phyloP scores from a whole-genome alignment of 2,113 vertebrate genomes.

The Gobiocypris rarus region DNA sequence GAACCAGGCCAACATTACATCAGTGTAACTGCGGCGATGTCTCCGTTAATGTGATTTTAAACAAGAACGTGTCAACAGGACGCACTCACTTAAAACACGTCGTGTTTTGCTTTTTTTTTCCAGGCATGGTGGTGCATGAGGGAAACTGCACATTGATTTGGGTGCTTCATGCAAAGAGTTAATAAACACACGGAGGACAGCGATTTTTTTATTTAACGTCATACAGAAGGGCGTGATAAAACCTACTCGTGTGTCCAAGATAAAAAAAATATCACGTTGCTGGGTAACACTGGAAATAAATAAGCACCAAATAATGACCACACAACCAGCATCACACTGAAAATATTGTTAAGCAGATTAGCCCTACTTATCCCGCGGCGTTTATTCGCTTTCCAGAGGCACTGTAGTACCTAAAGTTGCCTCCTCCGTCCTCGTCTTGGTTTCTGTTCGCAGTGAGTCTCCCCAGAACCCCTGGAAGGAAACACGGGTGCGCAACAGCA shows the following conservation, averaged over 20 bases:
- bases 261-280: slow-evolving; percentile 16
- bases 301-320: slow-evolving; percentile 1
- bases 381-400: slow-evolving; percentile 4
- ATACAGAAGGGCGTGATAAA: slow-evolving; percentile 50
- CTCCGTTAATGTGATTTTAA: background rate
- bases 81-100: background rate
- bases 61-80: background rate
- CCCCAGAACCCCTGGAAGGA: slow-evolving; percentile 45
- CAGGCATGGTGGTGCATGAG: background rate
- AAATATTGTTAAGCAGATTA: slow-evolving; percentile 1
- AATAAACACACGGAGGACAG: slow-evolving; percentile 39
- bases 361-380: slow-evolving; percentile 8
- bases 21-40: background rate
- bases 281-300: slow-evolving; percentile 23
- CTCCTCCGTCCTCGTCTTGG: background rate
- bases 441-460: background rate
- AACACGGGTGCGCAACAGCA: slow-evolving; percentile 56
- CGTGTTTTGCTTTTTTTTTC: background rate
- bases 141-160: background rate
- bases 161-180: slow-evolving; percentile 38
- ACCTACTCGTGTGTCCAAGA: slow-evolving; percentile 3
- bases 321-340: background rate
- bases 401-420: background rate
- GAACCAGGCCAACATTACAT: slow-evolving; percentile 10
- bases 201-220: slow-evolving; percentile 53